Percentiles rank a stretch among this genome's conserved stretches.
These are phyloP conservation scores for Myotis pilosus DNA, from an alignment of 2,797 vertebrate genomes.

Conservation along the genomic window DNA sequence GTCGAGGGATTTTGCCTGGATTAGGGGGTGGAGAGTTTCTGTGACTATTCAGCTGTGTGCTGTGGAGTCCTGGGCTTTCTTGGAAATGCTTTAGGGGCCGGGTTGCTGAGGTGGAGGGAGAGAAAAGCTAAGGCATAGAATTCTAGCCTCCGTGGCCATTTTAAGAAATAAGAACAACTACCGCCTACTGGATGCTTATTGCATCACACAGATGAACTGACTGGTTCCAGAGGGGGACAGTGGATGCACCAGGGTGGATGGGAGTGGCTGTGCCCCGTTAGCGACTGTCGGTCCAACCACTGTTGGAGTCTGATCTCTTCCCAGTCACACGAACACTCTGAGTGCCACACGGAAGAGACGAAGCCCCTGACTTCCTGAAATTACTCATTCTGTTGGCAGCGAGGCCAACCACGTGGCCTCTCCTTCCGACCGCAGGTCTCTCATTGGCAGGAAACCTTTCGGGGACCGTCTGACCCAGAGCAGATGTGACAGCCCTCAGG, in stretches of 20 bases:
- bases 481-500: neutral
- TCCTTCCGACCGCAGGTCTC: neutral
- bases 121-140: neutral
- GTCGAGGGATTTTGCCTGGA: neutral
- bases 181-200: neutral
- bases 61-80: neutral
- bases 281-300: neutral
- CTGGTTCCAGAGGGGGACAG: neutral
- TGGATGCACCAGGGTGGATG: neutral
- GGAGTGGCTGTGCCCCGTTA: neutral
- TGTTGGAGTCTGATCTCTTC: neutral
- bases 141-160: neutral
- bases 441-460: neutral
- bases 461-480: neutral
- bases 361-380: neutral
- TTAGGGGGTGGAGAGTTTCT: neutral
- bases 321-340: neutral
- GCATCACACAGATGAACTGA: neutral
- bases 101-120: neutral
- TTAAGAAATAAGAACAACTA: neutral
- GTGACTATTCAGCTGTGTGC: neutral
- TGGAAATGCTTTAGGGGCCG: neutral
- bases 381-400: neutral
- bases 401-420: neutral
- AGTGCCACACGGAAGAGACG: neutral